Percentiles rank a stretch among this genome's conserved stretches.
These are phyloP conservation scores for Grammomys surdaster DNA, from an alignment of 2,113 vertebrate species.

Conservation along the genomic window DNA sequence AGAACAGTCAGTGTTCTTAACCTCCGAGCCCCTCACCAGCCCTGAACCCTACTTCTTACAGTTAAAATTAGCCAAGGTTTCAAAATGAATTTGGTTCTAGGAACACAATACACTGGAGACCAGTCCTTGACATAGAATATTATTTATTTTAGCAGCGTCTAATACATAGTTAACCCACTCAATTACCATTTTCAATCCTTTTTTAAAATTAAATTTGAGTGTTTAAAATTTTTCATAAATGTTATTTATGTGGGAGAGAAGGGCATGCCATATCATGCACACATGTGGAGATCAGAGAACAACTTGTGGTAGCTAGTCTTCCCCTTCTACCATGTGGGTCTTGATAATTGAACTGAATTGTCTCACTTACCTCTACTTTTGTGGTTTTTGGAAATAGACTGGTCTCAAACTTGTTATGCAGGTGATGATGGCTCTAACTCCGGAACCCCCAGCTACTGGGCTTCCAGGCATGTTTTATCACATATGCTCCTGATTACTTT, in stretches of 20 bases:
- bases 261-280: background rate
- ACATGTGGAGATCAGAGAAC: background rate
- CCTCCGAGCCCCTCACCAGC: no score
- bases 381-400: background rate
- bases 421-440: background rate
- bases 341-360: background rate
- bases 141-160: background rate
- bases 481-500: background rate
- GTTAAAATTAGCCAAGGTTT: background rate
- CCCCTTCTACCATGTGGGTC: background rate
- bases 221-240: background rate
- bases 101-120: background rate
- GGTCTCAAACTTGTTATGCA: background rate
- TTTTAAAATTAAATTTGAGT: background rate
- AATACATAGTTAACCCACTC: background rate
- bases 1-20: no score
- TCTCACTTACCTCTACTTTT: background rate
- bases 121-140: background rate
- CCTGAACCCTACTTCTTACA: background rate
- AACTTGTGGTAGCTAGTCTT: background rate
- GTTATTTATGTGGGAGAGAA: background rate
- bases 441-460: background rate
- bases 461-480: background rate
- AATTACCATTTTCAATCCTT: background rate
- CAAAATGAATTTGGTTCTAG: background rate